Evolutionary conservation across 1,140 invertebrate genomes (phyloP).

Genomic region (Trachymyrmex septentrionalis): DNA sequence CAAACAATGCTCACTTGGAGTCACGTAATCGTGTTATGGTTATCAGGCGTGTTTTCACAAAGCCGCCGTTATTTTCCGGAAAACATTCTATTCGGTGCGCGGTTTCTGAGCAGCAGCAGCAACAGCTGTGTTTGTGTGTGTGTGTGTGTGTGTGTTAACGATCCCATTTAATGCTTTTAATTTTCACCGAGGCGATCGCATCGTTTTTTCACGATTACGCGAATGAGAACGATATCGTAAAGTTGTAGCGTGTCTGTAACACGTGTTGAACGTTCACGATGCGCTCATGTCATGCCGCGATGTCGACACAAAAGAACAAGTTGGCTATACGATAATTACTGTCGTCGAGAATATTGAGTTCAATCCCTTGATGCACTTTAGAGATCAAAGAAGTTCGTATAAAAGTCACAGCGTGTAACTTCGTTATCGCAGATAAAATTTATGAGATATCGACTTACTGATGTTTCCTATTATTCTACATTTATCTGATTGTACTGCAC

Average conservation of each 20-base stretch:
- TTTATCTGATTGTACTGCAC: background rate
- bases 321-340: slow-evolving; percentile 19
- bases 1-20: slow-evolving; percentile 60
- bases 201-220: slow-evolving; percentile 2
- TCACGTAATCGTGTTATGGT: slow-evolving; percentile 55
- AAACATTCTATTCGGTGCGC: slow-evolving; percentile 21
- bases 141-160: slow-evolving; percentile 6
- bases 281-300: background rate
- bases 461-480: slow-evolving; percentile 6
- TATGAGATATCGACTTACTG: slow-evolving; percentile 24
- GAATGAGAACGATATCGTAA: slow-evolving; percentile 25
- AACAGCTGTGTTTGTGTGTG: no score
- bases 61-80: background rate
- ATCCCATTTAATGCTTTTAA: slow-evolving; percentile 27
- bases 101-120: no score
- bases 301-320: slow-evolving; percentile 6
- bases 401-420: slow-evolving; percentile 21
- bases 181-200: slow-evolving; percentile 27
- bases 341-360: slow-evolving; percentile 17
- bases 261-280: background rate
- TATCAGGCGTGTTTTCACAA: slow-evolving; percentile 12
- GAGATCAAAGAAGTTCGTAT: slow-evolving; percentile 12
- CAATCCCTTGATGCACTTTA: background rate
- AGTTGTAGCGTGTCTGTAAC: slow-evolving; percentile 17
- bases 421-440: slow-evolving; percentile 35